A percentile compares a stretch with the other conserved stretches of the same genome.
Conservation (phyloP, 1,140 invertebrate species). For the Hormaphis cornu region DNA sequence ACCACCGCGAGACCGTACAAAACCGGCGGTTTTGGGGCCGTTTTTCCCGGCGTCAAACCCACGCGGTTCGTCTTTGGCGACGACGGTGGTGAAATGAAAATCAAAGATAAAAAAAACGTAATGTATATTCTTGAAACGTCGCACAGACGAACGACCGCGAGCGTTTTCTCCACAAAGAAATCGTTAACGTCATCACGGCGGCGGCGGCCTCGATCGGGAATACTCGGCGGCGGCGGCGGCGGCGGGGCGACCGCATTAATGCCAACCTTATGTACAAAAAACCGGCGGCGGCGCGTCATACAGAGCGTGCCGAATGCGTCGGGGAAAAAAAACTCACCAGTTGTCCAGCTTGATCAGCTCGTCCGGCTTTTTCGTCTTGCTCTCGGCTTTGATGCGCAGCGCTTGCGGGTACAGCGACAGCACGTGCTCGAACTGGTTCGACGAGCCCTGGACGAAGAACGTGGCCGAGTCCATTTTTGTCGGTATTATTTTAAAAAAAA, state of each 20-base stretch:
- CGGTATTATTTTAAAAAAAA: not conserved
- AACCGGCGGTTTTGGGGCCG: too few relatives aligned
- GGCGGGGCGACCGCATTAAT: slow-evolving; percentile 1
- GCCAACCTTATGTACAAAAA: too few relatives aligned
- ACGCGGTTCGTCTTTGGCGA: too few relatives aligned
- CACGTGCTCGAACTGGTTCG: slow-evolving; percentile 76
- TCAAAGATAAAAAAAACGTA: too few relatives aligned
- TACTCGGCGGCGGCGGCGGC: not conserved
- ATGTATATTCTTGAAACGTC: too few relatives aligned
- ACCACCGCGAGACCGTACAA: too few relatives aligned
- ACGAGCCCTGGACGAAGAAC: slow-evolving; percentile 80
- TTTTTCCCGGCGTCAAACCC: too few relatives aligned
- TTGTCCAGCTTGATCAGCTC: slow-evolving; percentile 86
- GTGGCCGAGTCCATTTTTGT: slow-evolving; percentile 61
- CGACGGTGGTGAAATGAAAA: too few relatives aligned
- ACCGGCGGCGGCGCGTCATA: not conserved
- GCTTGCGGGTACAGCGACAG: slow-evolving; percentile 80
- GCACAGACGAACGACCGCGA: not conserved
- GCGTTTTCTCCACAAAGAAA: slow-evolving; percentile 31
- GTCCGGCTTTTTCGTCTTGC: slow-evolving; percentile 80
- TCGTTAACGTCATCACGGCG: slow-evolving; percentile 30
- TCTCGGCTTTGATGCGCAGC: slow-evolving; percentile 73
- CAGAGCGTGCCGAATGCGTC: slow-evolving; percentile 18
- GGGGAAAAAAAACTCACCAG: slow-evolving; percentile 60
- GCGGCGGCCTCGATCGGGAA: not conserved